Evolutionary conservation across 1,140 invertebrate species (phyloP), one percentile per base, ranked within the genome.

Genomic region (Chironomus tepperi): DNA sequence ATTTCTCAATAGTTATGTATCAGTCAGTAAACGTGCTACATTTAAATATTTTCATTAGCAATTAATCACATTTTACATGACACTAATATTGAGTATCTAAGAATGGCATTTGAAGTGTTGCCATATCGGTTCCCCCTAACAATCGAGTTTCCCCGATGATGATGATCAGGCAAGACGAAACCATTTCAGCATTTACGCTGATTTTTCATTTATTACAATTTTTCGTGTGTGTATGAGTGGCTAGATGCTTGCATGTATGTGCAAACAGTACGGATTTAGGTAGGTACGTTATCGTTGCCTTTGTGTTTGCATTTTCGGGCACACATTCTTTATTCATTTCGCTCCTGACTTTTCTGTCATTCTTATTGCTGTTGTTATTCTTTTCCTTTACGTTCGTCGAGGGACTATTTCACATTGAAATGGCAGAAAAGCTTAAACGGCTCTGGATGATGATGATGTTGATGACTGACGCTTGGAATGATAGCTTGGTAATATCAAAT

Each of bases 71-170:
- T 47, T 10, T 10, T 47, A 47, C 43, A 47, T 47, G 43, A 47
- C 15, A 47, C 47, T 57, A 57, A n/a, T 57, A 57, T 57, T n/a
- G n/a, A 57, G n/a, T 15, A 57, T 57, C 47, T 15, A 57, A 57
- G 47, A 57, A 57, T 57, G 12, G 12, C n/a, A 57, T 15, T 57
- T 3, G n/a, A 12, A 57, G 47, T 57, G n/a, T 57, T 57, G 47
- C 47, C 47, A 57, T 57, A 57, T 5, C 15, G 5, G 3, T 57
- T 15, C n/a, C 12, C 12, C 1, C 12, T 57, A n/a, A 15, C 47
- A 57, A 15, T 12, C 47, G 47, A 57, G 47, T 57, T 57, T 57
- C 47, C 47, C n/a, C 47, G 84, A 87, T 75, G 83, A 86, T 74
- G 83, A 86, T 73, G 75, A 79, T 70, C 65, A 70, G 16, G 18